Conservation (phyloP, 2,113 vertebrate genomes). For the Mobula birostris region DNA sequence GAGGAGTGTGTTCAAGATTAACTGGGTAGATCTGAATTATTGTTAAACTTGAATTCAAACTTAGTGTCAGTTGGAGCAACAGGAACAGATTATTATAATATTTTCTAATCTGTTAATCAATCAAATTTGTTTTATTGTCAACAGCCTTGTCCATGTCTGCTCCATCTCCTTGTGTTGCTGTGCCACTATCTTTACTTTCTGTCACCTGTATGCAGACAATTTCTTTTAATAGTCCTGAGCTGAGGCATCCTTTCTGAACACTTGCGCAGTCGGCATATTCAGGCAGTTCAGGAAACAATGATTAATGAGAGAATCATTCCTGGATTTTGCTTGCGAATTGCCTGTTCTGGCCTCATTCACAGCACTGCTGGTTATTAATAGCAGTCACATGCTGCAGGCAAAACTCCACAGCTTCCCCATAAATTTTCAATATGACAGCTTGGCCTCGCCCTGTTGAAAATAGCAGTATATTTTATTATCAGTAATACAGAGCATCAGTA, state of each 20-base stretch:
- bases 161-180: background rate
- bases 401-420: background rate
- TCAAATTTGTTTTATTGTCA: background rate
- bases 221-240: conserved; percentile 20
- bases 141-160: background rate
- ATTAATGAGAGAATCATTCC: conserved; percentile 46
- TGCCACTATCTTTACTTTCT: background rate
- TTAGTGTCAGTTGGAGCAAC: background rate
- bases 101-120: background rate
- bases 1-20: background rate
- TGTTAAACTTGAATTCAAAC: background rate
- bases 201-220: background rate
- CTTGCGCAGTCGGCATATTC: conserved; percentile 15
- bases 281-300: conserved; percentile 39
- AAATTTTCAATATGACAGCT: conserved; percentile 13
- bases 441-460: conserved; percentile 16
- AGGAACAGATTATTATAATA: background rate
- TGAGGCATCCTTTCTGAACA: background rate
- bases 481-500: background rate
- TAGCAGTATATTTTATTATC: conserved; percentile 9
- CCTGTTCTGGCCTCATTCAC: conserved; percentile 38
- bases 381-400: conserved; percentile 17
- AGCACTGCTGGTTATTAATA: conserved; percentile 38
- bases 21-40: background rate
- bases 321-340: conserved; percentile 34